A percentile compares a stretch with the other conserved stretches of the same genome.
Evolutionary conservation across 2,888 invertebrate species (phyloP).

Genomic region (Tribolium freemani): DNA sequence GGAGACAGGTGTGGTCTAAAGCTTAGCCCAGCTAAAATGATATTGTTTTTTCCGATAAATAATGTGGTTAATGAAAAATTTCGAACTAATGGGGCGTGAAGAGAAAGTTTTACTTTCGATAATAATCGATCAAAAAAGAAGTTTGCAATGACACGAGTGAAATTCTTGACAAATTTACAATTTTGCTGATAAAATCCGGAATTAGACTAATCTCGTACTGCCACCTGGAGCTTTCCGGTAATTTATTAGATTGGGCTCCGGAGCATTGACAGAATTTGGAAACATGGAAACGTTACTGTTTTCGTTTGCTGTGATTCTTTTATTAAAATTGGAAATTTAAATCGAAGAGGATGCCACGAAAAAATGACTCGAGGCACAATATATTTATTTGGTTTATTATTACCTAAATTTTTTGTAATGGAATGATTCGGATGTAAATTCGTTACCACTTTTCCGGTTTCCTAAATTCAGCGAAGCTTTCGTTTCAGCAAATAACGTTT

Average conservation of each 20-base stretch:
- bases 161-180: not conserved
- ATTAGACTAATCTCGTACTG: conserved; percentile 10
- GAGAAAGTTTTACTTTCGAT: not conserved
- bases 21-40: not conserved
- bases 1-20: not conserved
- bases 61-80: not conserved
- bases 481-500: no score
- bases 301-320: not conserved
- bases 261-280: not conserved
- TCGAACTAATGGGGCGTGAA: not conserved
- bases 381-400: no score
- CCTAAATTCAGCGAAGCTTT: not conserved
- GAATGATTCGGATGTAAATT: no score
- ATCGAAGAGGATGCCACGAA: not conserved
- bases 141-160: not conserved
- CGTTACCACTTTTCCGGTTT: not conserved
- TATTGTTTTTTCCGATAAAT: not conserved
- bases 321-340: not conserved
- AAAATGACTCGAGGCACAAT: no score
- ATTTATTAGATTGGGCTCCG: conserved; percentile 13
- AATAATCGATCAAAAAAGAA: not conserved
- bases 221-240: conserved; percentile 23
- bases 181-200: conserved; percentile 22
- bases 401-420: no score
- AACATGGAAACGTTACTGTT: conserved; percentile 7